These are phyloP conservation scores for Ceuthmochares aereus DNA, from an alignment of 2,113 vertebrate genomes.

Conservation along the genomic window DNA sequence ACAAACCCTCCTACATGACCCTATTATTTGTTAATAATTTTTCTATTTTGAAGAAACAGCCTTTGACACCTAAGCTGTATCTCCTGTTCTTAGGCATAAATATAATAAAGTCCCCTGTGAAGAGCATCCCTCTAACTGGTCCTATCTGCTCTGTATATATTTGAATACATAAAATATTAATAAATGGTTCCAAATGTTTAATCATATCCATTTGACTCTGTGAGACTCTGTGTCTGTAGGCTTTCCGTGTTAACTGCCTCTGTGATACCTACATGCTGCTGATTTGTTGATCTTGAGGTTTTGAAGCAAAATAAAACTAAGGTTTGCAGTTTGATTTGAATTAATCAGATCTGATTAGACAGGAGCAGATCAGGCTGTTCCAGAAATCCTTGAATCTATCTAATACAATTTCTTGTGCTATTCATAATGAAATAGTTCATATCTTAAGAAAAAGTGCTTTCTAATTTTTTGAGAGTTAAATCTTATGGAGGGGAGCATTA, in stretches of 20 bases:
- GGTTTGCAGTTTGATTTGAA: slow-evolving; percentile 36
- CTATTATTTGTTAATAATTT: slow-evolving; percentile 31
- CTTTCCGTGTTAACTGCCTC: not conserved
- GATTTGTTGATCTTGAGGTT: slow-evolving; percentile 41
- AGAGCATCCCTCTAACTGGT: not conserved
- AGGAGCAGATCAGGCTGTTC: slow-evolving; percentile 1
- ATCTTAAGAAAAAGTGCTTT: not conserved
- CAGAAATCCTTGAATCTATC: slow-evolving; percentile 3
- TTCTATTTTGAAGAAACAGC: slow-evolving; percentile 28
- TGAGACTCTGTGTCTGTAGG: not conserved
- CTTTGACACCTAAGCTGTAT: slow-evolving; percentile 36
- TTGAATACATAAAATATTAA: slow-evolving; percentile 64
- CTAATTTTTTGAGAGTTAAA: not conserved
- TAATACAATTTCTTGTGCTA: slow-evolving; percentile 24
- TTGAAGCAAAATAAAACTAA: slow-evolving; percentile 56
- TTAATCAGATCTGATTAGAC: slow-evolving; percentile 31
- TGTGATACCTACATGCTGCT: slow-evolving; percentile 25
- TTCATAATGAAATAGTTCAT: not conserved
- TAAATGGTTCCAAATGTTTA: slow-evolving; percentile 53
- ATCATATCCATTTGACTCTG: slow-evolving; percentile 35
- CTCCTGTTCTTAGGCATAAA: slow-evolving; percentile 16
- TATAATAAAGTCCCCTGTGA: slow-evolving; percentile 31
- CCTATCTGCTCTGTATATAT: slow-evolving; percentile 41
- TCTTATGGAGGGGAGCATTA: not conserved
- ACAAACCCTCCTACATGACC: not conserved